These are phyloP conservation scores for Eciton burchellii DNA, from an alignment of 1,140 invertebrate species.

Conservation along the genomic window DNA sequence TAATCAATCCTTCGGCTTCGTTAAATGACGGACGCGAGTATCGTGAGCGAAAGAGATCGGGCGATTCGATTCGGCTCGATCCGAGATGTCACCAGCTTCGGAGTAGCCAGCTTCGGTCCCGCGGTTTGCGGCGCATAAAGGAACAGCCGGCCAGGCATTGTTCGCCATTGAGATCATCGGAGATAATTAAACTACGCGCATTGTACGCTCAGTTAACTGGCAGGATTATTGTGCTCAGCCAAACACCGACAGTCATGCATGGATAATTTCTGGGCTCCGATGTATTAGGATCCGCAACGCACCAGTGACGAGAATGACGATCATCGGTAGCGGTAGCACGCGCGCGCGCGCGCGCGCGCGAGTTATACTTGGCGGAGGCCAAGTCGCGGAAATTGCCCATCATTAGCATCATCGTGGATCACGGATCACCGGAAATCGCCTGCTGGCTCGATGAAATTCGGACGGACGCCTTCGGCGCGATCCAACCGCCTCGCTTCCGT, in stretches of 20 bases:
- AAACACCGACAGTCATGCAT: slow-evolving; percentile 45
- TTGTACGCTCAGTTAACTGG: slow-evolving; percentile 58
- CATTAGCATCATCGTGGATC: too few relatives aligned
- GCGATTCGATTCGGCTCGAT: slow-evolving; percentile 7
- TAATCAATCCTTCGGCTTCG: neutral
- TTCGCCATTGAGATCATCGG: slow-evolving; percentile 50
- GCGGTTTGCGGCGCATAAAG: slow-evolving; percentile 35
- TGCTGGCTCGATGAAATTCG: neutral
- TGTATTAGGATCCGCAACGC: neutral
- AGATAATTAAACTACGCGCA: slow-evolving; percentile 61
- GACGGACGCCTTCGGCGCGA: neutral
- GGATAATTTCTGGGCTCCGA: slow-evolving; percentile 26
- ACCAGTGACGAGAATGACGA: neutral
- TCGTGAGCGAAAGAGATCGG: neutral
- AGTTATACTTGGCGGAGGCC: neutral
- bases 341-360: neutral
- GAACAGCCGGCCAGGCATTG: slow-evolving; percentile 39
- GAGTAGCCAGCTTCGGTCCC: slow-evolving; percentile 35
- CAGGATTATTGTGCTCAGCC: slow-evolving; percentile 57
- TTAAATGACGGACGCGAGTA: neutral
- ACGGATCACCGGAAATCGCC: too few relatives aligned
- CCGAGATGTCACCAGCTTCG: slow-evolving; percentile 25
- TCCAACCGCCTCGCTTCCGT: neutral
- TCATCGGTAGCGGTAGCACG: neutral
- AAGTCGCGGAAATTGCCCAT: neutral